Percentiles rank a stretch among this genome's conserved stretches.
These are phyloP conservation scores for Alca torda DNA, from an alignment of 2,797 vertebrate genomes.

Conservation along the genomic window DNA sequence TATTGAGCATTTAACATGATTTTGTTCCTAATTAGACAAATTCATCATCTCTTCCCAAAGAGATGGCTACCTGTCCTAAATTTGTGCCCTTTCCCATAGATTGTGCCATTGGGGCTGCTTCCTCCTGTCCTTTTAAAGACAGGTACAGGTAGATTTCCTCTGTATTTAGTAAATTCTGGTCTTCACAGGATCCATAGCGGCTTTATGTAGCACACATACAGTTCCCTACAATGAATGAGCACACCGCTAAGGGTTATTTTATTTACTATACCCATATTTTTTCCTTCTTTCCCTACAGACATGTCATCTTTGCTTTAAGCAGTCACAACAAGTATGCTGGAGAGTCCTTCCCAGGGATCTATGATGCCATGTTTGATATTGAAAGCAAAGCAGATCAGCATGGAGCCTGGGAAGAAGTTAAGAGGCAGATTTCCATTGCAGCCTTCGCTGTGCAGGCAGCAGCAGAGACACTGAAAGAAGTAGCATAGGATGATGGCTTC, in stretches of 20 bases:
- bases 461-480: constrained; percentile 81
- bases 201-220: not conserved
- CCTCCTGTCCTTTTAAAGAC: not conserved
- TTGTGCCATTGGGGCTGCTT: not conserved
- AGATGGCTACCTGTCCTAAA: not conserved
- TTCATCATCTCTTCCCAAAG: rapidly evolving
- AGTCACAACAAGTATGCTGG: constrained; percentile 96
- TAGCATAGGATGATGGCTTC: constrained; percentile 8
- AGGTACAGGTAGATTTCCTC: not conserved
- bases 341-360: constrained; percentile 94
- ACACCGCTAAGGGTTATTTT: not conserved
- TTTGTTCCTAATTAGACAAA: not conserved
- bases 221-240: not conserved
- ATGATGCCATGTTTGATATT: constrained; percentile 91
- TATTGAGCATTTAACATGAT: not conserved
- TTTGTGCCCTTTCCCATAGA: not conserved
- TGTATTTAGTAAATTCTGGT: not conserved
- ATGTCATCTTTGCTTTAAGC: constrained; percentile 94
- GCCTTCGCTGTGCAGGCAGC: constrained; percentile 90
- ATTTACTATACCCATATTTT: not conserved
- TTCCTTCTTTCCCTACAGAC: constrained; percentile 73
- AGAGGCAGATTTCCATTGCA: constrained; percentile 90
- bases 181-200: not conserved
- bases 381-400: constrained; percentile 76
- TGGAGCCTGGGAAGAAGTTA: constrained; percentile 88